Evolutionary conservation across 2,113 vertebrate species (phyloP), one percentile per base, ranked within the genome.

Genomic region (Rhea pennata): DNA sequence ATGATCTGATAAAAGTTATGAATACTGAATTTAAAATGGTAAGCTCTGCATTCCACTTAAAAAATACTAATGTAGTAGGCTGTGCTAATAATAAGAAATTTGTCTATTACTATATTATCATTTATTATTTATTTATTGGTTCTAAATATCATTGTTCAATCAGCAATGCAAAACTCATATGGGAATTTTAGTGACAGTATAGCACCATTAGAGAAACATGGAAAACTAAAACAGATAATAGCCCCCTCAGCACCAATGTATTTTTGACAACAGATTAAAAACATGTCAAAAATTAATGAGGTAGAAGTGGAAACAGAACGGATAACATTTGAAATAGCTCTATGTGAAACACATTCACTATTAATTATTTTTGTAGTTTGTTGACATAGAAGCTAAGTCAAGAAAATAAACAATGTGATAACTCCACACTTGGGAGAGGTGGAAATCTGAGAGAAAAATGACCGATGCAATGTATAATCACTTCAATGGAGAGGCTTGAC

Each of bases 231-330:
- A 75, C 2, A 2, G 2, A 8, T 69, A 75, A 92, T 23, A 61
- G 29, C 13, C 53, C 65, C 22, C 83, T 42, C 48, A 51, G 51
- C 65, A 64, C 46, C 21, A 51, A 84, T 51, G 19, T 27, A 24
- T 84, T 84, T 88, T 70, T 92, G 46, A 92, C 65, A 87, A 61
- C 54, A 12, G 12, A 64, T 93, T 95, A 75, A 88, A 92, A 95
- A 72, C 61, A 74, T 59, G 73, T 42, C 56, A 88, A 84, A 90
- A 95, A 61, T 84, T 93, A 92, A 96, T 84, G 87, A 88, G 48
- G 87, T 48, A 83, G 78, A 90, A 92, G 91, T 27, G 17, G 24
- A 94, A 94, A 82, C 78, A 92, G 82, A 90, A 65, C 79, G 58
- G 46, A 27, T 85, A 73, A 91, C 56, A 22, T 69, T 51, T 88